Conservation (phyloP, 2,113 vertebrate genomes). For the Sorex araneus region DNA sequence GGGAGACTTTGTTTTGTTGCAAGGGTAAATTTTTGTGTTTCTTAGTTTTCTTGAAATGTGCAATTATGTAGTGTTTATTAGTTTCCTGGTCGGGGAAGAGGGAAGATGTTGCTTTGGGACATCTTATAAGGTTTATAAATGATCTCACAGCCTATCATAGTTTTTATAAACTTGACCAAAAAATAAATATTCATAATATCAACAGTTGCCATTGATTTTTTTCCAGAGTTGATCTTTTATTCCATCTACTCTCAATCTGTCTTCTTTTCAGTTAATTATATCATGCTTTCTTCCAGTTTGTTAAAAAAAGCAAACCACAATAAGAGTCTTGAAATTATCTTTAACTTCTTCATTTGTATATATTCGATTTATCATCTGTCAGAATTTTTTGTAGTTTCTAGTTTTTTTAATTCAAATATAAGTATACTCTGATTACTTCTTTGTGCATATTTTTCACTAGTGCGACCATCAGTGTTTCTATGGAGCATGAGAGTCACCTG, state of each 20-base stretch:
- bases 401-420: background rate
- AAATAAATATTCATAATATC: background rate
- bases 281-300: background rate
- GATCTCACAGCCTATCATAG: background rate
- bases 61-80: slow-evolving; percentile 42
- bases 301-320: background rate
- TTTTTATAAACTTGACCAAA: slow-evolving; percentile 33
- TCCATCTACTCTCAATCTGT: background rate
- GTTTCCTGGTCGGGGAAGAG: slow-evolving; percentile 24
- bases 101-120: background rate
- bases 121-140: background rate
- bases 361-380: background rate
- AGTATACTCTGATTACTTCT: background rate
- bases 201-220: background rate
- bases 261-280: slow-evolving; percentile 1
- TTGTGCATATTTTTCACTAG: background rate
- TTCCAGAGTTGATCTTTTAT: background rate
- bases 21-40: slow-evolving; percentile 68
- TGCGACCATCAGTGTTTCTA: background rate
- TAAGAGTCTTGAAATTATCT: background rate
- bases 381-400: background rate
- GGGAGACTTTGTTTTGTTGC: slow-evolving; percentile 65
- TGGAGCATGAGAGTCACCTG: background rate
- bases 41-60: slow-evolving; percentile 56
- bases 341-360: background rate